Conservation (phyloP, 2,888 invertebrate species). For the Chloroclysta siterata region DNA sequence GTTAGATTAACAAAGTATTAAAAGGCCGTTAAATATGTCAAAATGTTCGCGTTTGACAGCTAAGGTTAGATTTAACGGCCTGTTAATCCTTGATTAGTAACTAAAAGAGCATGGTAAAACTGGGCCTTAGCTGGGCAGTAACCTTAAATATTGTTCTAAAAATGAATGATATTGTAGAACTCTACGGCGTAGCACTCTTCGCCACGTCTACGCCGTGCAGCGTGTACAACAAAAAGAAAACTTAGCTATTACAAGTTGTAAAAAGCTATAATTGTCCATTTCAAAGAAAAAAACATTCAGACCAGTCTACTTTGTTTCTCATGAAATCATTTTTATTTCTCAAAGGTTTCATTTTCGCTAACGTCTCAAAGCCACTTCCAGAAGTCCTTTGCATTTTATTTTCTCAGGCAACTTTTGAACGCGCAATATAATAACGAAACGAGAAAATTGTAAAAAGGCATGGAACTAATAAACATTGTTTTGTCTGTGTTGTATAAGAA, state of each 20-base stretch:
- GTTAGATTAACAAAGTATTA: too few relatives aligned
- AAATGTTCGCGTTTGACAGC: too few relatives aligned
- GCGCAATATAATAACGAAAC: conserved; percentile 39
- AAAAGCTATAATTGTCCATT: conserved; percentile 5
- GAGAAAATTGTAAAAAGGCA: conserved; percentile 33
- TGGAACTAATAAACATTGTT: conserved; percentile 45
- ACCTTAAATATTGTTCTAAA: too few relatives aligned
- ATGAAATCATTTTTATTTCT: conserved; percentile 23
- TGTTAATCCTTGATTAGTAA: too few relatives aligned
- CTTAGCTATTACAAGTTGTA: conserved; percentile 3
- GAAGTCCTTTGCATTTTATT: conserved; percentile 31
- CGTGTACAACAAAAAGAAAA: background rate
- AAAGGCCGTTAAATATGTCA: too few relatives aligned
- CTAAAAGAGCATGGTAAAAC: too few relatives aligned
- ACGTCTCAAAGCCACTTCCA: conserved; percentile 22
- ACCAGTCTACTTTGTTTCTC: conserved; percentile 12
- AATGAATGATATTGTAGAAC: too few relatives aligned
- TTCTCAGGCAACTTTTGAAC: conserved; percentile 31
- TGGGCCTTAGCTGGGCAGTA: too few relatives aligned
- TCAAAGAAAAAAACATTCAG: conserved; percentile 14
- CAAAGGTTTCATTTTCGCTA: conserved; percentile 26
- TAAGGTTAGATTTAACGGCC: too few relatives aligned
- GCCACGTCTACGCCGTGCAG: background rate
- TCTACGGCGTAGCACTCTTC: background rate
- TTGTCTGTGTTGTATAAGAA: conserved; percentile 44